Evolutionary conservation across 1,140 invertebrate species (phyloP), one percentile per base, ranked within the genome.

Genomic region (Papilio xuthus): DNA sequence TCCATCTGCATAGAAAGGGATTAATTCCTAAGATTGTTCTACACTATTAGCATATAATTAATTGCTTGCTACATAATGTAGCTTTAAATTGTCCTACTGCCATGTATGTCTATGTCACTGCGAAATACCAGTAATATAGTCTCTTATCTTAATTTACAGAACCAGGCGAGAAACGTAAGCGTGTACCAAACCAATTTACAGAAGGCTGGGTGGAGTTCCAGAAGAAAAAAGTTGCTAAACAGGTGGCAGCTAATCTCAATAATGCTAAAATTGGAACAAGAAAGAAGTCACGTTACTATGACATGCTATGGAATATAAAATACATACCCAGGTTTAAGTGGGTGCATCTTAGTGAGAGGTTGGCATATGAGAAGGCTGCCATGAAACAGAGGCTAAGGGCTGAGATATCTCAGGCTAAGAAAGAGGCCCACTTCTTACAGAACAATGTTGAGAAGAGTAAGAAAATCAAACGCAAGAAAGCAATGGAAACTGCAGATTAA

Each of bases 141-240:
- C n/a, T 32, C 44, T 56, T 73, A 47, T 74, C 76, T 79, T 23
- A 74, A 41, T 84, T 93, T 93, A 77, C 81, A 94, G 93, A 94
- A 83, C 92, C 91, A 75, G 92, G 91, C 79, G 95, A 95, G 94
- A 91, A 96, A 95, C 81, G 96, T 91, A 90, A 95, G 93, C 76
- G 97, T 95, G 90, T 93, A 86, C 88, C 92, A 60, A 92, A 92
- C 78, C 88, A 94, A 96, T 99, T 98, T 85, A 97, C 96, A 8
- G 99, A 99, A 95, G 99, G 99, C 28, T 99, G 99, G 99, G 95
- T 99, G 2, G 99, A 99, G 93, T 99, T 99, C 94, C 95, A 97
- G 90, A 97, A 97, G 78, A 99, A 99, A 93, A 96, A 95, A 86
- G 94, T 97, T 42, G 98, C 98, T 4, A 99, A 99, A 94, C 92